phyloP scores from a whole-genome alignment of 2,113 vertebrate genomes.

The Caranx melampygus region DNA sequence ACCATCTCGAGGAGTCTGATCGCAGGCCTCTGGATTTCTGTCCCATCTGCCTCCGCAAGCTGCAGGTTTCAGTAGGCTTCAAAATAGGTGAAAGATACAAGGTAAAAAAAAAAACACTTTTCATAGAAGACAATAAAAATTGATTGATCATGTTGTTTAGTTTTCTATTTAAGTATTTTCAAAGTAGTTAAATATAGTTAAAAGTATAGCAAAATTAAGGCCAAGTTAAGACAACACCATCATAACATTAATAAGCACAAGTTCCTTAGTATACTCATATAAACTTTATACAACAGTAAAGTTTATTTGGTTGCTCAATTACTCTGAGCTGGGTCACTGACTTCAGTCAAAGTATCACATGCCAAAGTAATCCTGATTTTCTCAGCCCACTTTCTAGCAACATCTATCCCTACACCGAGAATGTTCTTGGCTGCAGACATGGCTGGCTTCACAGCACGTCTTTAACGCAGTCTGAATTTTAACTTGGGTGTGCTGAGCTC shows the following conservation, averaged over 20 bases:
- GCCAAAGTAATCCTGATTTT: constrained; percentile 5
- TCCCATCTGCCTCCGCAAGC: constrained; percentile 81
- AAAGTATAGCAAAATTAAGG: neutral
- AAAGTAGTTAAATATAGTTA: neutral
- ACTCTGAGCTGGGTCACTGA: neutral
- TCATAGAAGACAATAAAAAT: neutral
- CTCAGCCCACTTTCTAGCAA: neutral
- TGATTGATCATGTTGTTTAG: neutral
- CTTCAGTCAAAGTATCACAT: neutral
- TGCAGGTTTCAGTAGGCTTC: constrained; percentile 77
- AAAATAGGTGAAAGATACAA: constrained; percentile 65
- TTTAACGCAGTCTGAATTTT: neutral
- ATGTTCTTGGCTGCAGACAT: neutral
- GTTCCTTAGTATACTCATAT: neutral
- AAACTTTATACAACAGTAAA: neutral
- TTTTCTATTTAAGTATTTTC: neutral
- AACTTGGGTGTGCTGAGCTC: neutral
- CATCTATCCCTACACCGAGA: neutral
- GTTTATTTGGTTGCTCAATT: neutral
- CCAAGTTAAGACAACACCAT: neutral
- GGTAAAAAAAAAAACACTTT: constrained; percentile 34
- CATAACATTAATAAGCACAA: neutral
- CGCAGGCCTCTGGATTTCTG: constrained; percentile 80
- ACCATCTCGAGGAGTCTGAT: constrained; percentile 84
- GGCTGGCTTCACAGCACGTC: constrained; percentile 2